phyloP scores from a whole-genome alignment of 2,888 invertebrate species.

The Dioctria linearis region DNA sequence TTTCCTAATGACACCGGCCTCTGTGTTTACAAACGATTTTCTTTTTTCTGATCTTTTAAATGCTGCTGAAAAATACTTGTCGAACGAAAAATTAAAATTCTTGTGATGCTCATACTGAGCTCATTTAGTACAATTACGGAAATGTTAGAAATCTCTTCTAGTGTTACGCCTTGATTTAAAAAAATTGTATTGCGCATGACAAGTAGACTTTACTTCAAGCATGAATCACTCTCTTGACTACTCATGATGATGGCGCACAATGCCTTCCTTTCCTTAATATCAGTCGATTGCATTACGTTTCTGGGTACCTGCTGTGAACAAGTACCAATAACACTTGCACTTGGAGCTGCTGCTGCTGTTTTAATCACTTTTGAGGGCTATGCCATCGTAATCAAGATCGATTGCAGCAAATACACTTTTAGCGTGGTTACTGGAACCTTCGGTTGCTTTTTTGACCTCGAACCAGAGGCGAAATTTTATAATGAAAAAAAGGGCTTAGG shows the following conservation, averaged over 20 bases:
- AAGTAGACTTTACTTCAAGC: constrained; percentile 10
- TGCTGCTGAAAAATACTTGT: neutral
- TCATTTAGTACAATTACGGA: constrained; percentile 21
- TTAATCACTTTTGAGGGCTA: constrained; percentile 17
- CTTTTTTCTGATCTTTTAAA: neutral
- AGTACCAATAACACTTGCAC: neutral
- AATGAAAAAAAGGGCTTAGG: neutral
- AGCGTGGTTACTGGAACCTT: neutral
- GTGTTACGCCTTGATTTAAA: neutral
- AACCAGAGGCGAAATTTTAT: neutral
- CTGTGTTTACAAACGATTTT: constrained; percentile 6
- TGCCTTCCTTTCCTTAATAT: neutral
- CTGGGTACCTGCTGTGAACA: constrained; percentile 30
- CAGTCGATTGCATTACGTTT: neutral
- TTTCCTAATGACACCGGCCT: neutral
- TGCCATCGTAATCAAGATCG: constrained; percentile 28
- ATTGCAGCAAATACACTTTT: neutral
- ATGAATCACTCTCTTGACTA: constrained; percentile 14
- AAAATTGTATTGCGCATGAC: neutral
- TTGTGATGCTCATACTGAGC: neutral
- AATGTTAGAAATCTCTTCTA: neutral
- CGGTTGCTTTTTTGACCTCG: constrained; percentile 12
- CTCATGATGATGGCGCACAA: neutral
- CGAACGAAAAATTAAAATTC: constrained; percentile 28
- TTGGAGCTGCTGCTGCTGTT: neutral